Evolutionary conservation across 2,888 invertebrate genomes (phyloP), one percentile per base, ranked within the genome.

Genomic region (Eupithecia inturbata): DNA sequence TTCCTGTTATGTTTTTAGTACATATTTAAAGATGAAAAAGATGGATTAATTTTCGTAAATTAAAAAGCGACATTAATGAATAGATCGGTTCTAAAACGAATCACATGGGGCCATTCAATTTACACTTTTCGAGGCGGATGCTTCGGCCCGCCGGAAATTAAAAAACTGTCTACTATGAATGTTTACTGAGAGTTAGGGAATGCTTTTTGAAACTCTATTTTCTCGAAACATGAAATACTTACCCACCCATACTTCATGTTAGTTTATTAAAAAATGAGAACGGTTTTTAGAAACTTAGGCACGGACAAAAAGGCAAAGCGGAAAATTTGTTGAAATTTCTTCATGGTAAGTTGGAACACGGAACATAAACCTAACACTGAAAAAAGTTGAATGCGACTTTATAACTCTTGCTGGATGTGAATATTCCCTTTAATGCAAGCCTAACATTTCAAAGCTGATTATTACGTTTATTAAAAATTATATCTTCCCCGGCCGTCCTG

Each of bases 121-220:
- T 92, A 91, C 89, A 91, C 86, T 91, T 92, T 92, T 91, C 90
- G 87, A 84, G 84, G 86, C 89, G 91, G 90, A 91, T 87, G 87
- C 84, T 84, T 81, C 85, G 87, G 85, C 87, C 84, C 85, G 84
- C 84, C 92, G 92, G 93, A 93, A 94, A 94, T 93, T 92, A 92
- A 93, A 85, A 92, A 92, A 91, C 89, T 90, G 90, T 89, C 89
- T 88, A 83, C 83, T 83, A 81, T 86, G 83, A 80, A 83, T 81
- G 81, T 80, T 80, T 81, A 82, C 83, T 79, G 76, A 82, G 80
- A 83, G 77, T 77, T 77, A 74, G 74, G 73, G 74, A 73, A 75
- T 74, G 74, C 72, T 66, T 68, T 76, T 73, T 68, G 26, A 67
- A 74, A 73, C 73, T 70, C 73, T 74, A 77, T 77, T 75, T 77